A percentile compares a stretch with the other conserved stretches of the same genome.
phyloP scores from a whole-genome alignment of 2,888 invertebrate species.

The Arrhopalites spinosus region DNA sequence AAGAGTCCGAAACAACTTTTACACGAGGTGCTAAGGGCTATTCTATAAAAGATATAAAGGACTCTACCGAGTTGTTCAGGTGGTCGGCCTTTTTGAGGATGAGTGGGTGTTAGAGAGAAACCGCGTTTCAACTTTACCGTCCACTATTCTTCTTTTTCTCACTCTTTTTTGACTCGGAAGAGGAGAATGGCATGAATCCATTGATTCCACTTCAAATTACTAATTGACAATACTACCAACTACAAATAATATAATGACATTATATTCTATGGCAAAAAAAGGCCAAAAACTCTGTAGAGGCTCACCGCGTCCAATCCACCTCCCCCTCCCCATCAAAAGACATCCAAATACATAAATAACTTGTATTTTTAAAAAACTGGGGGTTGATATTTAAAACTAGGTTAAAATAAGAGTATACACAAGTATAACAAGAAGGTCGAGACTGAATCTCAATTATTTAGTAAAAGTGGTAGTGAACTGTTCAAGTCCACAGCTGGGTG shows the following conservation, averaged over 20 bases:
- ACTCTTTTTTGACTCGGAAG: no score
- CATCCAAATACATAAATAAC: neutral
- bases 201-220: neutral
- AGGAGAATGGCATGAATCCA: neutral
- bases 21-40: no score
- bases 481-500: no score
- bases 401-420: neutral
- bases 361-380: neutral
- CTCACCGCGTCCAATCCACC: neutral
- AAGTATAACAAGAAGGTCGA: no score
- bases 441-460: no score
- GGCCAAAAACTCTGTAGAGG: neutral
- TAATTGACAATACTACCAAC: neutral
- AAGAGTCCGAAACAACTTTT: no score
- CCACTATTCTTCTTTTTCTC: neutral
- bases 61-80: neutral
- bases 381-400: neutral
- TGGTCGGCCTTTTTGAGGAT: conserved; percentile 26
- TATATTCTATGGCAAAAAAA: neutral
- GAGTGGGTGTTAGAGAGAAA: conserved; percentile 10
- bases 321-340: neutral
- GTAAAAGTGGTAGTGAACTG: no score
- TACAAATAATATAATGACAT: neutral
- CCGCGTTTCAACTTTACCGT: no score
- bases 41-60: no score